Evolutionary conservation across 2,113 vertebrate genomes (phyloP), one percentile per base, ranked within the genome.

Genomic region (Nanorana parkeri): DNA sequence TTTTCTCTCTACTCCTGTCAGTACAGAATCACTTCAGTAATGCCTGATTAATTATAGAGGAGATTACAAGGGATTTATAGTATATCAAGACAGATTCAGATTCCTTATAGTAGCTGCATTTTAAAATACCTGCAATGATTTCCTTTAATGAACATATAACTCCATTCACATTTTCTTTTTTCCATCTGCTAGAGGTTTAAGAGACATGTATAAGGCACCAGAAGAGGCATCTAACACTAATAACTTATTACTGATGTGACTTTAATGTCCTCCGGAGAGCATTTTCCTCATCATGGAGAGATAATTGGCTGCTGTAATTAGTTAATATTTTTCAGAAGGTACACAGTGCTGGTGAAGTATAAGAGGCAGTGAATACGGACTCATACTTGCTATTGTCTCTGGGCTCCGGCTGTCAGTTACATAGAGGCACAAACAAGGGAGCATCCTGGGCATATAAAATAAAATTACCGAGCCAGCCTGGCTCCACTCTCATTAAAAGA

Each of bases 401-500:
- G 10, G 68, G 41, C 10, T 69, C 1, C 17, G 69, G 15, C 29
- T 69, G 20, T 29, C 71, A 74, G 69, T 29, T 23, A 20, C 23
- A 28, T 55, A 54, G 24, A n/a, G 20, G n/a, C 16, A 72, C 47
- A 72, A 21, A 28, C 51, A 20, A 29, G 69, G 47, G 69, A 8
- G 41, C 3, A 17, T 24, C 20, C 51, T 21, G 24, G 52, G 28
- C 56, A 73, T 20, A 32, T 5, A 8, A 74, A 20, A 20, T 21
- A 29, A 23, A 54, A n/a, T 23, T 2, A 11, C n/a, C 6, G 54
- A 32, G 71, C 71, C 71, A 74, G 71, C 11, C 71, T 58, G 71
- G 21, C 71, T 58, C 71, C 71, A 5, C 19, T 74, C 26, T 74
- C 71, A 36, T 74, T 74, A 74, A 21, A n/a, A 60, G 58, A 60